A percentile compares a stretch with the other conserved stretches of the same genome.
These are phyloP conservation scores for Nephrocerus scutellatus DNA, from an alignment of 2,888 invertebrate species.

Conservation along the genomic window DNA sequence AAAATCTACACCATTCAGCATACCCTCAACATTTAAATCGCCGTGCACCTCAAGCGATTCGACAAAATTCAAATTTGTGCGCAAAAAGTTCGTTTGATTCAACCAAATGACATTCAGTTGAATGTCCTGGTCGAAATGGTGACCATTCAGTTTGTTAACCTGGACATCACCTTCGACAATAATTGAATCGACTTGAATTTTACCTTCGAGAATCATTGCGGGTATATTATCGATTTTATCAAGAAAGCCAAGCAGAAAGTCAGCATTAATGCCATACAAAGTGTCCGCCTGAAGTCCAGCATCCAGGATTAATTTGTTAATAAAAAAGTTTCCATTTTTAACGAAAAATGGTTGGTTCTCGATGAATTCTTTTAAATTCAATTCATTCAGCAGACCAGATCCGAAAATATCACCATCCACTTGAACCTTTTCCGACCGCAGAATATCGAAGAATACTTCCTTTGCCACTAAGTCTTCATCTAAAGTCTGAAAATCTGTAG, in stretches of 20 bases:
- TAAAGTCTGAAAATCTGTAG: constrained; percentile 29
- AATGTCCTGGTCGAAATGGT: constrained; percentile 33
- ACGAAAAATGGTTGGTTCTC: constrained; percentile 30
- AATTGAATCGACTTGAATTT: constrained; percentile 46
- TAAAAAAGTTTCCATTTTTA: constrained; percentile 26
- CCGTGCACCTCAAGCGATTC: constrained; percentile 29
- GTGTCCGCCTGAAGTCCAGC: constrained; percentile 34
- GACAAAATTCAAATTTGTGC: constrained; percentile 33
- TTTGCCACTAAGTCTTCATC: constrained; percentile 35
- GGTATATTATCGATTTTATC: constrained; percentile 36
- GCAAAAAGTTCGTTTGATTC: constrained; percentile 42
- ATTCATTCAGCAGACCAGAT: constrained; percentile 31
- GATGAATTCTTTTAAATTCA: constrained; percentile 40
- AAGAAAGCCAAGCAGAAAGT: constrained; percentile 34
- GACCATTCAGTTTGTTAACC: constrained; percentile 30
- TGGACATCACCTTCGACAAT: constrained; percentile 36
- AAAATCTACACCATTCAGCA: constrained; percentile 43
- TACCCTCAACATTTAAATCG: constrained; percentile 33
- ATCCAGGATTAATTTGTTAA: constrained; percentile 38
- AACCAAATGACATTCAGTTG: constrained; percentile 45
- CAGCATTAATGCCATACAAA: constrained; percentile 43
- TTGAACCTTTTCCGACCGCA: constrained; percentile 35
- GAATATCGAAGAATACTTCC: constrained; percentile 30
- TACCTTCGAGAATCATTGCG: constrained; percentile 41
- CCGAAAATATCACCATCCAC: constrained; percentile 44